A percentile compares a stretch with the other conserved stretches of the same genome.
Conservation (phyloP, 37 sponge, comb jelly and placozoan genomes). For the Chondrilla cf. caribensis region DNA sequence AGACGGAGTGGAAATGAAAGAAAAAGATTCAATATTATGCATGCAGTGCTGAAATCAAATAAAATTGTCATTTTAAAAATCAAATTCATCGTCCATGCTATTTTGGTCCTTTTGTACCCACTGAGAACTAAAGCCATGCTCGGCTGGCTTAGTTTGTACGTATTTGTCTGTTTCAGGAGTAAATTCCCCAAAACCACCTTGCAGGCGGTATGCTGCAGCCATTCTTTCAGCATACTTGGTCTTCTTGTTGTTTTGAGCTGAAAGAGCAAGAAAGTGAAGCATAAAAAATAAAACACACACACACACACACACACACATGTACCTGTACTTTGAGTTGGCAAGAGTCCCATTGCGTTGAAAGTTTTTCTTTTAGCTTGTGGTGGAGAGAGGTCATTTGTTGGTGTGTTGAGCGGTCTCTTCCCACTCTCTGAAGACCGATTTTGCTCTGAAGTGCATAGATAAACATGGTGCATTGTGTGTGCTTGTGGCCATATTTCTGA, state of each 20-base stretch:
- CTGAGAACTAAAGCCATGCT: neutral
- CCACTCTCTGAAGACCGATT: constrained; percentile 21
- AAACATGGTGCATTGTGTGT: too few relatives aligned
- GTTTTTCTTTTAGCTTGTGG: constrained; percentile 21
- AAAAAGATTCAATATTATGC: too few relatives aligned
- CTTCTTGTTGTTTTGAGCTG: neutral
- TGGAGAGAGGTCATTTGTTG: neutral
- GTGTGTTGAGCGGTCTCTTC: neutral
- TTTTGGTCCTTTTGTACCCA: neutral
- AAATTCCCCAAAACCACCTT: constrained; percentile 13
- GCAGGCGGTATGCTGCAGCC: constrained; percentile 3
- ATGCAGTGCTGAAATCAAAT: too few relatives aligned
- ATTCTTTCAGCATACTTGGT: constrained; percentile 18
- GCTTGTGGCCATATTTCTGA: too few relatives aligned
- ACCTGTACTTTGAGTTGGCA: neutral
- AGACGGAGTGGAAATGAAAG: too few relatives aligned
- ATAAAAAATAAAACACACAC: neutral
- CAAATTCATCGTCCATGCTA: constrained; percentile 19
- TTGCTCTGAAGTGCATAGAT: constrained; percentile 18
- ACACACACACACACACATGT: neutral
- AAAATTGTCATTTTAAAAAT: constrained; percentile 12
- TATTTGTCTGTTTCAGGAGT: neutral
- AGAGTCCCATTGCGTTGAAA: constrained; percentile 8
- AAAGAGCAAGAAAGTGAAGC: neutral
- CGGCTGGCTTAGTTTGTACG: neutral